Evolutionary conservation across 2,888 invertebrate species (phyloP), one percentile per base, ranked within the genome.

Genomic region (Harpalus rufipes): DNA sequence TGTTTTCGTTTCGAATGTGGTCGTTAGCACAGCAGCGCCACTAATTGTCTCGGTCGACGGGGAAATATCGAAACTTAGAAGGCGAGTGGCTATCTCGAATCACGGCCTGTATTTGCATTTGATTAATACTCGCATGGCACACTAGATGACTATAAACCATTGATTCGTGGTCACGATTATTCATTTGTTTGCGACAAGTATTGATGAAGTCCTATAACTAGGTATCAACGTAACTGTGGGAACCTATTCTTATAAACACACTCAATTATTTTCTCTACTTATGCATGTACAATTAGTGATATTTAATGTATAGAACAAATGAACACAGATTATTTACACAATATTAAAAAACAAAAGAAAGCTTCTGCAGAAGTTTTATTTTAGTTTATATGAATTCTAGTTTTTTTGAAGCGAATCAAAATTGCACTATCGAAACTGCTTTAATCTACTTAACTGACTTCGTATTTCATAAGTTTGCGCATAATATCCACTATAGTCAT

Each of bases 121-220:
- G 89, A 90, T 89, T 90, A 90, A 89, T 89, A 88, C 88, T 85
- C 86, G 86, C 86, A 87, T 87, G 85, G 87, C 89, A 89, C 89
- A 89, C 89, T 87, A 89, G 87, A 87, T 88, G 85, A 87, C 88
- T 86, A 88, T 88, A 89, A 88, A 89, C 87, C 87, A 88, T 86
- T 87, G 78, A 84, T 44, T 84, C 86, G 86, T 87, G 88, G 88
- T 88, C 88, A 88, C 88, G 88, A 88, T 88, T 87, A 87, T 88
- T 88, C 88, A 88, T 88, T 87, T 88, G 88, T 88, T 88, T 88
- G 88, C 87, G 88, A 88, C 88, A 87, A 87, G 88, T 88, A 88
- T 88, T 87, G 87, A 88, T 88, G 88, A 86, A 87, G 84, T 85
- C 76, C 85, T 63, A 85, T 86, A 87, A 86, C 86, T 87, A 87